Conservation (phyloP, 2,113 vertebrate genomes). For the Anoura caudifer region DNA sequence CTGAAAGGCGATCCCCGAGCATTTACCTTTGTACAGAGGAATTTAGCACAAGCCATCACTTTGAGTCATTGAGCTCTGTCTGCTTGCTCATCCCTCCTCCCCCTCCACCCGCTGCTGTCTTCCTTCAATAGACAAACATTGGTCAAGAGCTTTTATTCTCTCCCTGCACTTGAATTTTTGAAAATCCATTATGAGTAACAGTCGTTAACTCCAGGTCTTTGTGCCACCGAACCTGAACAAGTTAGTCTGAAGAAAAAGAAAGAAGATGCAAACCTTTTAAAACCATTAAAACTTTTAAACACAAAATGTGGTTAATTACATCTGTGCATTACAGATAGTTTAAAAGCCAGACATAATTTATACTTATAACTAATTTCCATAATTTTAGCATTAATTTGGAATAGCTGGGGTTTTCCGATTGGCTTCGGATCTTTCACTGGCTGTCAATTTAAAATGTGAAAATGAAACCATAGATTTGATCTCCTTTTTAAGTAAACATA, state of each 20-base stretch:
- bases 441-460: conserved; percentile 23
- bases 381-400: background rate
- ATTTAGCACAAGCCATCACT: background rate
- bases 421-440: conserved; percentile 4
- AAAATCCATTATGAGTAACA: background rate
- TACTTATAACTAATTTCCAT: background rate
- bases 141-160: background rate
- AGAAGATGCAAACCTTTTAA: background rate
- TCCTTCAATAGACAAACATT: background rate
- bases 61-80: background rate
- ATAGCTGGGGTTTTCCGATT: conserved; percentile 25
- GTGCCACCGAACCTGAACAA: background rate
- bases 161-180: background rate
- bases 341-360: conserved; percentile 37
- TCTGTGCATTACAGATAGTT: conserved; percentile 12
- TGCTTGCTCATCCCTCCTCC: background rate
- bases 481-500: conserved; percentile 19
- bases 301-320: background rate
- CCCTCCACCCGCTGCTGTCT: background rate
- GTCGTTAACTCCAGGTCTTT: background rate
- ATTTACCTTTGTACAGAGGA: background rate
- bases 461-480: conserved; percentile 24
- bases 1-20: background rate
- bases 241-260: background rate
- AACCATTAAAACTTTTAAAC: background rate